A percentile compares a stretch with the other conserved stretches of the same genome.
phyloP scores from a whole-genome alignment of 2,797 vertebrate species.

The Staurois parvus region DNA sequence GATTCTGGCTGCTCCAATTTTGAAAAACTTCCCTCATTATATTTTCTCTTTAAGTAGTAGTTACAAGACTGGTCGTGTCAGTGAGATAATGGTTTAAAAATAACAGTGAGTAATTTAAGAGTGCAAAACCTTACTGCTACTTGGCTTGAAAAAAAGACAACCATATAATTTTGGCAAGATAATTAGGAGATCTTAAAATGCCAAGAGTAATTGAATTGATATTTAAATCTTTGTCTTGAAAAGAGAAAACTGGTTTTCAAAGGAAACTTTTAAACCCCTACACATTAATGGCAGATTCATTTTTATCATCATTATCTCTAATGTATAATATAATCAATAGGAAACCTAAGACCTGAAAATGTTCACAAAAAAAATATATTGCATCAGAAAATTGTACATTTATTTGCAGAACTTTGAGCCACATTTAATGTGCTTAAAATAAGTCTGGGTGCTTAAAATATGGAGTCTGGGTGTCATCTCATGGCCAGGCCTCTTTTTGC shows the following conservation, averaged over 20 bases:
- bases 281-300: conserved; percentile 33
- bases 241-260: conserved; percentile 25
- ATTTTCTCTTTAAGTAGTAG: background rate
- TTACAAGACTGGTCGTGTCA: background rate
- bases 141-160: background rate
- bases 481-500: too few species aligned
- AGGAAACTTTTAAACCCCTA: conserved; percentile 32
- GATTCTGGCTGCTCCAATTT: too few species aligned
- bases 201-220: conserved; percentile 57
- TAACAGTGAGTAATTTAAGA: background rate
- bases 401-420: too few species aligned
- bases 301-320: too few species aligned
- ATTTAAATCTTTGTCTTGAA: conserved; percentile 42
- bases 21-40: too few species aligned
- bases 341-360: too few species aligned
- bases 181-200: conserved; percentile 51
- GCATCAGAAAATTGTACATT: too few species aligned
- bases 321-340: too few species aligned
- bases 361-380: too few species aligned
- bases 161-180: background rate
- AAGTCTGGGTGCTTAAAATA: too few species aligned
- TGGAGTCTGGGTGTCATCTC: too few species aligned
- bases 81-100: background rate
- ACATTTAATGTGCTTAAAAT: too few species aligned
- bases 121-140: background rate